Evolutionary conservation across 2,888 invertebrate species (phyloP), one percentile per base, ranked within the genome.

Genomic region (Coleophora flavipennella): DNA sequence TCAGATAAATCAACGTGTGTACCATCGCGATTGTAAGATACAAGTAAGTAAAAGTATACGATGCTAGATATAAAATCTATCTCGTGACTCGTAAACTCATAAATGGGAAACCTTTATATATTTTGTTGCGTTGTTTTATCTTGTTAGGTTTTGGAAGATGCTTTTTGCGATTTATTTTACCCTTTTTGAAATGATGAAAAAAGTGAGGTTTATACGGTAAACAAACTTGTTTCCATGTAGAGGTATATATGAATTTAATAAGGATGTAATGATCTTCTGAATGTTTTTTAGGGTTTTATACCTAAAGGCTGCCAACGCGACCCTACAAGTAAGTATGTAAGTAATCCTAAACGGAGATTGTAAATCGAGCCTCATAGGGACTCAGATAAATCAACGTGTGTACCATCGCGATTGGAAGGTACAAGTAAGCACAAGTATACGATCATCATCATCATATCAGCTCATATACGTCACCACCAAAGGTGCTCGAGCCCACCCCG

Each of bases 121-220:
- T 53, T 62, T 59, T 59, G 58, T 57, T 60, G 20, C 20, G 20
- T 20, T n/a, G n/a, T 20, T 20, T 20, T 20, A 20, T 20, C 20
- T 20, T 20, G 20, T 20, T n/a, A n/a, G n/a, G n/a, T 20, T 20
- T 20, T 20, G 20, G 3, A 6, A 20, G 20, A 4, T 20, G 20
- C n/a, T n/a, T 61, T 62, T 70, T 69, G 67, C 68, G 69, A 71
- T 71, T 70, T 69, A 70, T 69, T 69, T 20, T 20, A 4, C 6
- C 6, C 20, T 20, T 20, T 20, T 20, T 20, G 20, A 8, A 25
- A 28, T 34, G 31, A n/a, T n/a, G n/a, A n/a, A n/a, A 40, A 42
- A 38, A 20, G 20, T 20, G 20, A 20, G 6, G 20, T 20, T 20
- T 20, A 4, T 20, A 20, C 20, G 3, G 3, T 20, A 20, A 20